Percentiles rank a stretch among this genome's conserved stretches.
Conservation (phyloP, 2,797 vertebrate species). For the Spinibarbus caldwelli region DNA sequence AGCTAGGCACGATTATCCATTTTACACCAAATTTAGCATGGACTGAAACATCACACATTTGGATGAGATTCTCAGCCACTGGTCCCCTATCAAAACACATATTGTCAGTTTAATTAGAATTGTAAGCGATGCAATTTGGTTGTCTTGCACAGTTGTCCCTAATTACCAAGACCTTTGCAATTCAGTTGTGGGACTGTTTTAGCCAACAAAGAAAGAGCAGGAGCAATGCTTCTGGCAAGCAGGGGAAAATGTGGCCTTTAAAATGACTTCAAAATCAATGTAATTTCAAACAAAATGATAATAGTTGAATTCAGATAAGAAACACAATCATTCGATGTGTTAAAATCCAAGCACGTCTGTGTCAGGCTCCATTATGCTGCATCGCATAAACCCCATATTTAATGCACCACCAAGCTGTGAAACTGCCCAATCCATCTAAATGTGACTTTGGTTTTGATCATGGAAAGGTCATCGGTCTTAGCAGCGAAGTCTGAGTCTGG, state of each 20-base stretch:
- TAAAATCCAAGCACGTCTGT: conserved; percentile 18
- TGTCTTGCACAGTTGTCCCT: not conserved
- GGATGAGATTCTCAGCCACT: not conserved
- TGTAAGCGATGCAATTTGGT: not conserved
- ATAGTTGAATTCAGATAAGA: conserved; percentile 5
- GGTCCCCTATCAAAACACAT: conserved; percentile 20
- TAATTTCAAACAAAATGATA: not conserved
- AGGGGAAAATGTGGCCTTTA: not conserved
- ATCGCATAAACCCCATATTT: conserved; percentile 26
- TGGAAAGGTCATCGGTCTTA: conserved; percentile 45
- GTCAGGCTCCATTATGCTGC: not conserved
- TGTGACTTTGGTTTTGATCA: conserved; percentile 34
- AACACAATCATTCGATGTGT: conserved; percentile 3
- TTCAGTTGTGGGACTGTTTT: conserved; percentile 12
- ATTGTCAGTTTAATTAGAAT: conserved; percentile 19
- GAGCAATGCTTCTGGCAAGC: not conserved
- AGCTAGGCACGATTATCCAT: conserved; percentile 45
- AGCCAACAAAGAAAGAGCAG: not conserved
- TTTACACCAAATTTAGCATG: conserved; percentile 21
- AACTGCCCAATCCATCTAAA: conserved; percentile 39
- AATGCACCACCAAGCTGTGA: conserved; percentile 36
- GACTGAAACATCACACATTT: conserved; percentile 17
- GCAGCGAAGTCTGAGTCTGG: conserved; percentile 1
- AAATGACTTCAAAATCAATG: not conserved
- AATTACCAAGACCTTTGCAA: conserved; percentile 24